Base-by-base conservation (phyloP, 2,888 invertebrate species). In the Camponotus fellah region DNA sequence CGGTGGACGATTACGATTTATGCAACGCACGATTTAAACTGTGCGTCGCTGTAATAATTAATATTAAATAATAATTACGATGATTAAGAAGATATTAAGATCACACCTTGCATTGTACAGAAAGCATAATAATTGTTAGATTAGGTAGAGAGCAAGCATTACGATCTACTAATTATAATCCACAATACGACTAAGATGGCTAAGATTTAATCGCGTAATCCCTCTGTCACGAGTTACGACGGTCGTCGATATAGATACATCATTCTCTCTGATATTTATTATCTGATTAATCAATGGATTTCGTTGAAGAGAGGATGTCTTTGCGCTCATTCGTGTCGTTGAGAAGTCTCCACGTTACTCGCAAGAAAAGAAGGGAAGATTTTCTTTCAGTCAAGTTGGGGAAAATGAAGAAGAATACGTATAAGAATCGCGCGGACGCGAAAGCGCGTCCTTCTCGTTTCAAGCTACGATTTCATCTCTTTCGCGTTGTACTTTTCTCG, bases 91-190 rank as follows among this genome's bases (percentile, higher is more conserved):
- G 81, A 86, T 90, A 90, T 91, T 90, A 89, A 91, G 88, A 85
- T 88, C 43, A 71, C 93, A 92, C 91, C 92, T 93, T 92, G 92
- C 92, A 93, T 93, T 94, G 94, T 94, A 94, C 94, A 94, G 94
- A 94, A 94, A 93, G 92, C 92, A 92, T 94, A 93, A 91, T 91
- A 92, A 94, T 92, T 93, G 93, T 94, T 94, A 94, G 94, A 89
- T 85, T 93, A 94, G 92, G 85, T 94, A 94, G 93, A 94, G 93
- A 91, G 46, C 53, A 60, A 91, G 92, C 90, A 91, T 93, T 93
- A 93, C 88, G 89, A 92, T 93, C 92, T 92, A 92, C 88, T 89
- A 87, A 91, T 84, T 83, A 85, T 66, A 77, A 77, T 91, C 86
- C 85, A 53, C 53, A 83, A 83, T 88, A 85, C 86, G 65, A 84